A percentile compares a stretch with the other conserved stretches of the same genome.
Conservation (phyloP, 2,888 invertebrate genomes). For the Perdita meconis region DNA sequence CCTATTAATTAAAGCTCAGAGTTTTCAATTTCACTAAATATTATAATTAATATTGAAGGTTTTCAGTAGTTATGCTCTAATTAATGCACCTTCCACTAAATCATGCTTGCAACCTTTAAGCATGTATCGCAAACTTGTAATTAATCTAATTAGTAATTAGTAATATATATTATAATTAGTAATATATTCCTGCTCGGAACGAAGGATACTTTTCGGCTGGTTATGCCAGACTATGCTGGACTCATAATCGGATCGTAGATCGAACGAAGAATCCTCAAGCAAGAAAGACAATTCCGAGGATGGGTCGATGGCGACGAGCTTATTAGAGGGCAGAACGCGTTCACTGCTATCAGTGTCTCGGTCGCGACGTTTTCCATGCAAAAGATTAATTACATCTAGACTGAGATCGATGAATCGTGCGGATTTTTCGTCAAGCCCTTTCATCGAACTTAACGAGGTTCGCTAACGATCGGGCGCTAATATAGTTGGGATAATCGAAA, state of each 20-base stretch:
- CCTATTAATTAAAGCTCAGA: too few species aligned
- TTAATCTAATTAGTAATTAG: too few species aligned
- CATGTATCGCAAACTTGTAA: too few species aligned
- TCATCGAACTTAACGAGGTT: constrained; percentile 47
- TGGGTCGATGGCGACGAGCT: constrained; percentile 21
- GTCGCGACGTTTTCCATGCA: constrained; percentile 40
- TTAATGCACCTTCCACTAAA: too few species aligned
- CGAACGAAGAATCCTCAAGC: not conserved
- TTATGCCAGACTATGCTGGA: not conserved
- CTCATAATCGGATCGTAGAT: not conserved
- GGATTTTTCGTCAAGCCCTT: constrained; percentile 39
- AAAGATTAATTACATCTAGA: constrained; percentile 56
- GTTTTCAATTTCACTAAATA: too few species aligned
- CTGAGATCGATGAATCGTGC: constrained; percentile 53
- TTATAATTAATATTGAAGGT: too few species aligned
- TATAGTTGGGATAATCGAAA: not conserved
- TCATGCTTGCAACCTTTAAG: too few species aligned
- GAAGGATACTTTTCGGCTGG: too few species aligned
- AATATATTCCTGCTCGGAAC: too few species aligned
- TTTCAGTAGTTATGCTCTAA: too few species aligned
- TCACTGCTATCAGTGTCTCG: constrained; percentile 31
- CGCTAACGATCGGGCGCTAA: constrained; percentile 38
- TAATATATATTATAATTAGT: too few species aligned
- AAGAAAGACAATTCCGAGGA: constrained; percentile 1
- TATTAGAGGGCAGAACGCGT: constrained; percentile 30